phyloP scores from a whole-genome alignment of 2,113 vertebrate species.

The Capreolus pygargus region DNA sequence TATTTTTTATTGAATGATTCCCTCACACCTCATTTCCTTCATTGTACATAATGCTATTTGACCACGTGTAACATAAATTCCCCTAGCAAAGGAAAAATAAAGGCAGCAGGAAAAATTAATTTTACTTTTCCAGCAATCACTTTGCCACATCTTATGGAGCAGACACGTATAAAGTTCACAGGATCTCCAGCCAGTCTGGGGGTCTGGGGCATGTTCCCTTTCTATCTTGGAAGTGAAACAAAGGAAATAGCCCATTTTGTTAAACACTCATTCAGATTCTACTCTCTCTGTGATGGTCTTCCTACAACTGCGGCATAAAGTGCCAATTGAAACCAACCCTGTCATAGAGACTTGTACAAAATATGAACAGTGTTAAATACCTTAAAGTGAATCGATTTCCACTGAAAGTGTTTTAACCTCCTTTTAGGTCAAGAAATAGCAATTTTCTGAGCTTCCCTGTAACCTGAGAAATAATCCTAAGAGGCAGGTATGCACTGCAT shows the following conservation, averaged over 20 bases:
- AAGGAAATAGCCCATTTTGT: slow-evolving; percentile 68
- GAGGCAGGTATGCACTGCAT: slow-evolving; percentile 62
- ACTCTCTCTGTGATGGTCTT: slow-evolving; percentile 69
- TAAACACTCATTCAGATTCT: slow-evolving; percentile 76
- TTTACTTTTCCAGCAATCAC: slow-evolving; percentile 24
- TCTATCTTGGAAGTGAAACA: slow-evolving; percentile 64
- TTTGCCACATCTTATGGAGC: neutral
- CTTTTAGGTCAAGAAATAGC: slow-evolving; percentile 83
- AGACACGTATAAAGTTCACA: neutral
- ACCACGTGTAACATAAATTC: slow-evolving; percentile 27
- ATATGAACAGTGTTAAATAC: slow-evolving; percentile 81
- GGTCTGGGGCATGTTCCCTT: slow-evolving; percentile 5
- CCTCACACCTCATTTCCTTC: slow-evolving; percentile 65
- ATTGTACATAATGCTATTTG: slow-evolving; percentile 50
- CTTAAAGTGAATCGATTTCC: slow-evolving; percentile 80
- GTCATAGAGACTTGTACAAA: slow-evolving; percentile 76
- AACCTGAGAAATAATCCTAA: slow-evolving; percentile 81
- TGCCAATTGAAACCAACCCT: slow-evolving; percentile 75
- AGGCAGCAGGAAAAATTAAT: slow-evolving; percentile 53
- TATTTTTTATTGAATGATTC: slow-evolving; percentile 71
- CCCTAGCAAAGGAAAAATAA: slow-evolving; percentile 57
- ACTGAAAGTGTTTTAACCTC: slow-evolving; percentile 80
- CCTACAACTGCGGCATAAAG: slow-evolving; percentile 69
- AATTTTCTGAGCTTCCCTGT: slow-evolving; percentile 77
- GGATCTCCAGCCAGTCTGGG: neutral